Evolutionary conservation across 1,140 invertebrate species (phyloP), one percentile per base, ranked within the genome.

Genomic region (Orussus abietinus): DNA sequence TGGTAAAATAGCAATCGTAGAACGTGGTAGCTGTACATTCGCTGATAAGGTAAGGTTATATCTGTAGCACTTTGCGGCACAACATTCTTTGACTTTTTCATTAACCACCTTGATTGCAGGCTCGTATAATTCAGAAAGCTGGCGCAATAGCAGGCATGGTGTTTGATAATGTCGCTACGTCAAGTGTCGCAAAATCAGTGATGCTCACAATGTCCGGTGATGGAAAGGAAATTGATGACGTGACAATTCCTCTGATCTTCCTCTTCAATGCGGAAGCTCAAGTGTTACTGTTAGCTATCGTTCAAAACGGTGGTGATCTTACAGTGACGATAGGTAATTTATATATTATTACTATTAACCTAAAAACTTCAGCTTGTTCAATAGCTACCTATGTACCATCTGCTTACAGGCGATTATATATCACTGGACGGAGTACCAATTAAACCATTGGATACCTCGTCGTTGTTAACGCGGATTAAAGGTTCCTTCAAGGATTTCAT

Each of bases 181-280:
- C 86, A 12, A 85, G 82, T 31, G 78, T 83, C 11, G 75, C 81
- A 13, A 81, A 75, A 13, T 84, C 86, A 1, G 82, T 88, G 0
- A 80, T 95, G 73, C 98, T 98, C 75, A 90, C 90, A 2, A 98
- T 98, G 94, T 95, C 91, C 6, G 92, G 92, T 2, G 92, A 96
- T 74, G 92, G 90, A 1, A 67, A 64, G 29, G 57, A 58, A 28
- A 81, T 76, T 5, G 82, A 90, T 57, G 90, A 97, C 64, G 84
- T 97, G 1, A 80, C 71, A 33, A 96, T 98, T 60, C 92, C 94
- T 0, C 78, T 92, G 10, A 85, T 96, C 0, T 97, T 98, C 65
- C 75, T 98, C 6, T 97, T 92, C 64, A 79, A 78, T n/a, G 66
- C 78, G 39, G 92, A 97, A 62, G 89, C 83, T 6, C 64, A 74